A percentile compares a stretch with the other conserved stretches of the same genome.
phyloP scores from a whole-genome alignment of 2,888 invertebrate genomes.

The Meloe dianella region DNA sequence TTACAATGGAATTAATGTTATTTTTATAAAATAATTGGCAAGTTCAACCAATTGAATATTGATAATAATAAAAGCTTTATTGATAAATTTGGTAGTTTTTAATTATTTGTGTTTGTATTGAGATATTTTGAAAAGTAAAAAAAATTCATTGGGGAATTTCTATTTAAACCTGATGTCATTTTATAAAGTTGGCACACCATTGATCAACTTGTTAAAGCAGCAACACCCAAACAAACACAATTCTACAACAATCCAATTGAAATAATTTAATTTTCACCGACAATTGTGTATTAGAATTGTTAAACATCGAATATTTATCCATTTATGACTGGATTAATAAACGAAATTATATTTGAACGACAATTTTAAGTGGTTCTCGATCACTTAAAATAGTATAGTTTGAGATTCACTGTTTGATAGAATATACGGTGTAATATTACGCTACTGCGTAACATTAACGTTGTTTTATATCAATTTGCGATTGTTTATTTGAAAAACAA shows the following conservation, averaged over 20 bases:
- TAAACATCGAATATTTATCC: background rate
- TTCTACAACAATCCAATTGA: background rate
- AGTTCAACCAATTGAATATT: background rate
- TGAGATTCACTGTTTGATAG: background rate
- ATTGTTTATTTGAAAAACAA: background rate
- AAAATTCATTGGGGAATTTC: background rate
- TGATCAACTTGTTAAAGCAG: background rate
- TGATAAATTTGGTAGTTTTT: background rate
- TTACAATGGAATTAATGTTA: conserved; percentile 18
- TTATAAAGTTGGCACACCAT: background rate
- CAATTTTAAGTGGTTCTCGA: background rate
- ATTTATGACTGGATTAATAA: background rate
- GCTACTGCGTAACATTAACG: background rate
- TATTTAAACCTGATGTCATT: background rate
- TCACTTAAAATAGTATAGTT: background rate
- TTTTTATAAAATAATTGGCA: conserved; percentile 23
- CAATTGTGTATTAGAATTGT: too few species aligned
- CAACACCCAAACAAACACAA: background rate
- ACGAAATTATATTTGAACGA: background rate
- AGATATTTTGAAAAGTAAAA: background rate
- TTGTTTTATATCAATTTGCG: background rate
- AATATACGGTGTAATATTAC: background rate
- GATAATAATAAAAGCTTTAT: background rate
- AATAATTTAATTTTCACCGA: background rate
- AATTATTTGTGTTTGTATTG: background rate